Conservation (phyloP, 1,140 invertebrate genomes). For the Venustaconcha ellipsiformis region DNA sequence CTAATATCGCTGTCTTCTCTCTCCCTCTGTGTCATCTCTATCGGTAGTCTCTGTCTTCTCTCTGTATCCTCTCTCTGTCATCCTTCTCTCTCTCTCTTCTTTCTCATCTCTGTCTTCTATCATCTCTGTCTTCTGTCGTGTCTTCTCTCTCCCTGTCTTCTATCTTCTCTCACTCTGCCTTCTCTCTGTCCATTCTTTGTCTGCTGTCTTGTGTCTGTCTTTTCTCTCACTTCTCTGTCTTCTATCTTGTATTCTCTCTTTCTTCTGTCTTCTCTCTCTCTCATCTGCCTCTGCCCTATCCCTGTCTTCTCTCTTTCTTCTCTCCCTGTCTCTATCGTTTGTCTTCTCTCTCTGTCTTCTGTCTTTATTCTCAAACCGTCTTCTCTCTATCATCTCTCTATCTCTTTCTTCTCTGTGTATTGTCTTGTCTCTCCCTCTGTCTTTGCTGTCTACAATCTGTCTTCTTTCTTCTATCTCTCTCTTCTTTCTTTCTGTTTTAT, state of each 20-base stretch:
- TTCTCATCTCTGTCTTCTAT: not conserved
- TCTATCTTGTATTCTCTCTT: not conserved
- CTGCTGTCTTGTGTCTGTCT: not conserved
- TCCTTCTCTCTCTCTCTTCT: constrained; percentile 3
- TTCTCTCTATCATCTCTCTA: not conserved
- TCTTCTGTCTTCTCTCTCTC: too few relatives aligned
- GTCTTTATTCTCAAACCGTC: not conserved
- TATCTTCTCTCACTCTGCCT: not conserved
- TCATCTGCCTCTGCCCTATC: too few relatives aligned
- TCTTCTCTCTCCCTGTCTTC: too few relatives aligned
- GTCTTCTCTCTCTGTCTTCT: too few relatives aligned
- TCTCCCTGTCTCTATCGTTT: too few relatives aligned
- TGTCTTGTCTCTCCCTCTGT: too few relatives aligned
- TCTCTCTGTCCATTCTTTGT: not conserved
- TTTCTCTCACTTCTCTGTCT: not conserved
- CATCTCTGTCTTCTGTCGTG: not conserved
- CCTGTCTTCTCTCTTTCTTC: too few relatives aligned
- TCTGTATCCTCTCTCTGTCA: constrained; percentile 1
- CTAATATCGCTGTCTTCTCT: too few relatives aligned
- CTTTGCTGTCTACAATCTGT: not conserved
- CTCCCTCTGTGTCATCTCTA: too few relatives aligned
- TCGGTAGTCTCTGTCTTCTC: constrained; percentile 3
- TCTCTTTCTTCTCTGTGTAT: not conserved
- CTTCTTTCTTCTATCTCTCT: too few relatives aligned
- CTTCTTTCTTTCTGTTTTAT: not conserved